Conservation (phyloP, 2,113 vertebrate genomes). For the Clinocottus analis region DNA sequence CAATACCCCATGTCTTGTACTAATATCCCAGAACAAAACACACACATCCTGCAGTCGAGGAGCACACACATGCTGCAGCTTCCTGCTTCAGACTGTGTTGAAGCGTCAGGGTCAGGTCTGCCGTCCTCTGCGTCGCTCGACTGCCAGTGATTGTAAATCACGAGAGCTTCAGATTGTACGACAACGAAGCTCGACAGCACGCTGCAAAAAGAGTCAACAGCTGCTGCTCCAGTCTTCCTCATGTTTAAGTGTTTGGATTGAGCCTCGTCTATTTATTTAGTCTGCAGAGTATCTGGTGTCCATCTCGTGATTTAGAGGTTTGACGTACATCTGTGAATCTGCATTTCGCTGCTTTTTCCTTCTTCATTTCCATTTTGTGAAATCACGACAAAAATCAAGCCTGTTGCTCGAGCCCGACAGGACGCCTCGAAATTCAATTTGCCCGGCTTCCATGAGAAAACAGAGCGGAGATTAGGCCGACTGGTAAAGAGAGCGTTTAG, state of each 20-base stretch:
- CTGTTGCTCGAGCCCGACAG: slow-evolving; percentile 31
- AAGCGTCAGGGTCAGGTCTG: slow-evolving; percentile 51
- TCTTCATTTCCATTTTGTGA: slow-evolving; percentile 45
- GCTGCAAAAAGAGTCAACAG: slow-evolving; percentile 36
- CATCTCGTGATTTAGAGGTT: slow-evolving; percentile 37
- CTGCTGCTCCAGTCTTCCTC: slow-evolving; percentile 18
- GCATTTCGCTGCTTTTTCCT: slow-evolving; percentile 27
- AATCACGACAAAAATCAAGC: slow-evolving; percentile 42
- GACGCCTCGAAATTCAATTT: slow-evolving; percentile 61
- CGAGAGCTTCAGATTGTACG: slow-evolving; percentile 36
- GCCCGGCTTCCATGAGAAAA: slow-evolving; percentile 56
- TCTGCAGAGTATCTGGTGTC: slow-evolving; percentile 45
- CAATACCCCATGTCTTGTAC: neutral
- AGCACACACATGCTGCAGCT: too few species aligned
- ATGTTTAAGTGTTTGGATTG: slow-evolving; percentile 22
- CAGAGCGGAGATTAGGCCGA: slow-evolving; percentile 51
- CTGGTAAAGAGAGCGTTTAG: slow-evolving; percentile 66
- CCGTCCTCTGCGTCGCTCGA: slow-evolving; percentile 35
- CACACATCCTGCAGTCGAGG: too few species aligned
- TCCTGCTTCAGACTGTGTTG: slow-evolving; percentile 36
- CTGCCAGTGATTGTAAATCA: slow-evolving; percentile 46
- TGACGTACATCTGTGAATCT: slow-evolving; percentile 50
- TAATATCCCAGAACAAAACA: too few species aligned
- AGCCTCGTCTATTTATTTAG: slow-evolving; percentile 25
- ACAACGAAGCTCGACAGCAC: slow-evolving; percentile 29